Evolutionary conservation across 1,140 invertebrate species (phyloP), one percentile per base, ranked within the genome.

Genomic region (Pantala flavescens): DNA sequence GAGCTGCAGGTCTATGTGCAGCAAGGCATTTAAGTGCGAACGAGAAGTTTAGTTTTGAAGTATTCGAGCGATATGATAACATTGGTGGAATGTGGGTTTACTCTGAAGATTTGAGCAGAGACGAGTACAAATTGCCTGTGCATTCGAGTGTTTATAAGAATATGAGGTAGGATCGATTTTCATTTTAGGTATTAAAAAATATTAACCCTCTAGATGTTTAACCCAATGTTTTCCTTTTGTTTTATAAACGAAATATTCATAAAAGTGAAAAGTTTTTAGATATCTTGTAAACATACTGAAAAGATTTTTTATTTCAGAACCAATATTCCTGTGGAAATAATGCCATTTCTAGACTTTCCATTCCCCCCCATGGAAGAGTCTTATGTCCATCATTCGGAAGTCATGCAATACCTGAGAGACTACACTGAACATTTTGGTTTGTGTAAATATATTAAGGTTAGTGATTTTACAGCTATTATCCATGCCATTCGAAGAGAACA

Each of bases 241-340:
- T 36, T 5, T 36, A 36, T 2, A 36, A 36, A 36, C n/a, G 9
- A 5, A 9, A 5, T 36, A 9, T 36, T 36, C 28, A 36, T 9
- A 36, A 36, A 5, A 36, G 28, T 36, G 28, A 36, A 36, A 5
- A 5, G 28, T 36, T 36, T 36, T 36, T 36, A 2, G 28, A 36
- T 2, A 36, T 2, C 9, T 36, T 5, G 11, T 5, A 21, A 23
- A 5, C 11, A 70, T 5, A 70, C 23, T 21, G n/a, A 7, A 21
- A 70, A 7, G 11, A 21, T 73, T 76, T 76, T 72, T 74, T 24
- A 79, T 81, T 84, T 74, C 80, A 93, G 91, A 79, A 92, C 94
- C 0, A 96, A 96, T 84, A 83, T 96, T 16, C 94, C 94, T 2
- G 94, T 95, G 80, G 92, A 96, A 84, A 87, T 94, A 7, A 96